A percentile compares a stretch with the other conserved stretches of the same genome.
phyloP scores from a whole-genome alignment of 2,113 vertebrate genomes.

The Phalacrocorax carbo region DNA sequence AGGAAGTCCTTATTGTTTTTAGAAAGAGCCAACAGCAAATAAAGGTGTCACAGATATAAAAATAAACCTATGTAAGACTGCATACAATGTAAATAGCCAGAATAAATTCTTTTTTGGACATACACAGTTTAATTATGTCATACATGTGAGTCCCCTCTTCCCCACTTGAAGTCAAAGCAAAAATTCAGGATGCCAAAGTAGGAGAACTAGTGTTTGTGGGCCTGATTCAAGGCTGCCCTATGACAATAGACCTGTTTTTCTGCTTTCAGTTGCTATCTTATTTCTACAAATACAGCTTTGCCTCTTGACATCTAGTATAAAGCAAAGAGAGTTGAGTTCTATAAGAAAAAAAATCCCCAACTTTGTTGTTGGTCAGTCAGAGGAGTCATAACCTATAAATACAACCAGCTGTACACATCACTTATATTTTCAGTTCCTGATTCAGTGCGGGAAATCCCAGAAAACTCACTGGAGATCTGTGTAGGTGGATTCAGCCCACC shows the following conservation, averaged over 20 bases:
- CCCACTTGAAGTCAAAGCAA: constrained; percentile 11
- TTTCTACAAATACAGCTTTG: background rate
- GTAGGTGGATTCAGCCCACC: background rate
- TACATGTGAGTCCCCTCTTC: background rate
- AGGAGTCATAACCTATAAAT: background rate
- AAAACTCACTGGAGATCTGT: background rate
- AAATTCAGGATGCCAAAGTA: background rate
- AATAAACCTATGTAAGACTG: background rate
- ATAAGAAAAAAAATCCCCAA: constrained; percentile 1
- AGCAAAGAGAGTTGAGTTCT: background rate
- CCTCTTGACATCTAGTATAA: background rate
- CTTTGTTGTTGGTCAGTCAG: background rate
- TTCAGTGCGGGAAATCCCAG: constrained; percentile 4
- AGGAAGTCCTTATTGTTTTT: constrained; percentile 42
- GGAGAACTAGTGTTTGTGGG: background rate
- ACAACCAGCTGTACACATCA: background rate
- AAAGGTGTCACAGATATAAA: constrained; percentile 5
- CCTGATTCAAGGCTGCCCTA: background rate
- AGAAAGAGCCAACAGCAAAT: background rate
- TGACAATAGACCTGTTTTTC: background rate
- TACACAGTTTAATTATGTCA: background rate
- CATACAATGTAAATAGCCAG: background rate
- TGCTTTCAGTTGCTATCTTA: background rate
- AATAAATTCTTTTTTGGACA: background rate
- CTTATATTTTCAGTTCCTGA: background rate